A percentile compares a stretch with the other conserved stretches of the same genome.
phyloP scores from a whole-genome alignment of 1,140 invertebrate species.

The Drosophila pectinifera region DNA sequence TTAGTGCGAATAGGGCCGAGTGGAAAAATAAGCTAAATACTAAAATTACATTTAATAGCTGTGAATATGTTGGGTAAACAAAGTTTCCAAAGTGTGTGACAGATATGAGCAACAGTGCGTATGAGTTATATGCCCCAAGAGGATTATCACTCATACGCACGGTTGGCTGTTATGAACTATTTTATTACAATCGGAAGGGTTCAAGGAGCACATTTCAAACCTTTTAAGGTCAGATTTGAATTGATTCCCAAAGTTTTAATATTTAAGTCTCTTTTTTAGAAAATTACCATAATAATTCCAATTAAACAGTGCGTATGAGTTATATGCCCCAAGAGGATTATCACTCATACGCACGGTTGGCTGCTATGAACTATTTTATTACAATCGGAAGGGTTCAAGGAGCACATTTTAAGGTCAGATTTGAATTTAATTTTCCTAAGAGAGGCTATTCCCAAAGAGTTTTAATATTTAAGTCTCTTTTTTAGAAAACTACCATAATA shows the following conservation, averaged over 20 bases:
- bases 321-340: constrained; percentile 1
- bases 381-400: neutral
- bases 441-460: too few relatives aligned
- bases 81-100: constrained; percentile 2
- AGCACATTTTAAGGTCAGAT: too few relatives aligned
- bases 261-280: too few relatives aligned
- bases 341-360: constrained; percentile 3
- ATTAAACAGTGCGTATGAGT: constrained; percentile 25
- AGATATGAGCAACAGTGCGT: constrained; percentile 15
- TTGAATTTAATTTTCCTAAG: too few relatives aligned
- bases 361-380: neutral
- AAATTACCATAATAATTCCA: neutral
- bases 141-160: constrained; percentile 1
- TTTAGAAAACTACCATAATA: neutral
- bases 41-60: constrained; percentile 5
- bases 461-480: too few relatives aligned
- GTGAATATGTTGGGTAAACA: constrained; percentile 7
- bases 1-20: constrained; percentile 3
- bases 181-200: neutral
- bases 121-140: constrained; percentile 21
- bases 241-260: too few relatives aligned
- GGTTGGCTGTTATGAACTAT: neutral
- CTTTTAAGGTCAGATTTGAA: too few relatives aligned
- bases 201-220: neutral
- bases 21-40: neutral